These are phyloP conservation scores for Rhorus exstirpatorius DNA, from an alignment of 2,888 invertebrate species.

Conservation along the genomic window DNA sequence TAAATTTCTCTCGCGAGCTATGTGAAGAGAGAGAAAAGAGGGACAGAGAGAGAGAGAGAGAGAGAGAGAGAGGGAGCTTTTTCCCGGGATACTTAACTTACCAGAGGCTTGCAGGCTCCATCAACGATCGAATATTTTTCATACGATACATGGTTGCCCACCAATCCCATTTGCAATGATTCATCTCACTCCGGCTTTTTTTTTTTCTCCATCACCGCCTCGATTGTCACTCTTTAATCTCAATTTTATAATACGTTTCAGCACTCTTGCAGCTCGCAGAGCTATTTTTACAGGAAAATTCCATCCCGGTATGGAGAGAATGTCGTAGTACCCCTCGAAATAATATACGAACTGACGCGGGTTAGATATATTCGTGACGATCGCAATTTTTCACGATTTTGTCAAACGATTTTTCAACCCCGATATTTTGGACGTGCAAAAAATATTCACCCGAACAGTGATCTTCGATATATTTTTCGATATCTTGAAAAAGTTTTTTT, in stretches of 20 bases:
- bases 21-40: not conserved
- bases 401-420: not conserved
- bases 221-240: constrained; percentile 21
- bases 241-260: constrained; percentile 18
- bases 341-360: too few relatives aligned
- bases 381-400: constrained; percentile 5
- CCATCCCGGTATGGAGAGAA: not conserved
- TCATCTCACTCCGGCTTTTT: constrained; percentile 11
- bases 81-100: constrained; percentile 1
- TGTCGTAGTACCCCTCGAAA: too few relatives aligned
- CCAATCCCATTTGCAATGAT: constrained; percentile 1
- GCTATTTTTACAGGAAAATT: not conserved
- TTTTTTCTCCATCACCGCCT: not conserved
- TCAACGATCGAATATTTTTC: constrained; percentile 10
- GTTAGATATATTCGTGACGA: constrained; percentile 5
- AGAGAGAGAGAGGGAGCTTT: not conserved
- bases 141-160: not conserved
- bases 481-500: too few relatives aligned
- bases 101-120: not conserved
- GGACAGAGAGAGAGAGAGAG: not conserved
- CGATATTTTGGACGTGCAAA: too few relatives aligned
- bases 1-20: not conserved
- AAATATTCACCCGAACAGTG: too few relatives aligned
- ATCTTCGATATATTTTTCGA: too few relatives aligned
- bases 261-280: constrained; percentile 15